Conservation (phyloP, 2,888 invertebrate genomes). For the Melanostoma scalare region DNA sequence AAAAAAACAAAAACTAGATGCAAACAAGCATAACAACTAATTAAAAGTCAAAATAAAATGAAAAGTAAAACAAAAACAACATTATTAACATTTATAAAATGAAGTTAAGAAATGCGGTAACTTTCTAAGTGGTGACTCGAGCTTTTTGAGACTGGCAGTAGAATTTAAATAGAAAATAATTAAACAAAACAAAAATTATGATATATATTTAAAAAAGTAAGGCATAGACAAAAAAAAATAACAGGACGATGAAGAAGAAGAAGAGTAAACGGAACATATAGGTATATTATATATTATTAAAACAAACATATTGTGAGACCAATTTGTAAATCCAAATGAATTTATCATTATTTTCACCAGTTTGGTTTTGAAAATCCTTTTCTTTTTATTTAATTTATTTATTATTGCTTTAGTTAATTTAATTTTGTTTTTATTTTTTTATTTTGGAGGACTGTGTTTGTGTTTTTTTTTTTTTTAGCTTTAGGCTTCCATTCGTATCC, state of each 20-base stretch:
- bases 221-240: slow-evolving; percentile 61
- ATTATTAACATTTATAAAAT: slow-evolving; percentile 70
- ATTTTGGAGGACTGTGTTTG: slow-evolving; percentile 61
- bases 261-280: slow-evolving; percentile 67
- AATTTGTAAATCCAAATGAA: slow-evolving; percentile 73
- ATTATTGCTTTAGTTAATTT: slow-evolving; percentile 7
- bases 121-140: slow-evolving; percentile 79
- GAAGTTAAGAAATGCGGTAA: slow-evolving; percentile 73
- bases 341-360: slow-evolving; percentile 55
- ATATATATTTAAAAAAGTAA: slow-evolving; percentile 64
- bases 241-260: too few species aligned
- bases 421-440: slow-evolving; percentile 20
- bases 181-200: slow-evolving; percentile 56
- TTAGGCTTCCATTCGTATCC: slow-evolving; percentile 65
- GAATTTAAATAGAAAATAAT: slow-evolving; percentile 79
- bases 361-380: slow-evolving; percentile 30
- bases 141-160: slow-evolving; percentile 83
- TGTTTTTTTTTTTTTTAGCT: slow-evolving; percentile 40
- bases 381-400: not conserved
- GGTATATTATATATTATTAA: slow-evolving; percentile 67
- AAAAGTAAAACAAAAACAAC: too few species aligned
- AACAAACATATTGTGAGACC: slow-evolving; percentile 73
- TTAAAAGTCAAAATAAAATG: slow-evolving; percentile 41
- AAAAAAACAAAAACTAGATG: slow-evolving; percentile 54
- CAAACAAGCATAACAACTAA: slow-evolving; percentile 71